Conservation (phyloP, 2,797 vertebrate genomes). For the Notoglanidium macrostoma region DNA sequence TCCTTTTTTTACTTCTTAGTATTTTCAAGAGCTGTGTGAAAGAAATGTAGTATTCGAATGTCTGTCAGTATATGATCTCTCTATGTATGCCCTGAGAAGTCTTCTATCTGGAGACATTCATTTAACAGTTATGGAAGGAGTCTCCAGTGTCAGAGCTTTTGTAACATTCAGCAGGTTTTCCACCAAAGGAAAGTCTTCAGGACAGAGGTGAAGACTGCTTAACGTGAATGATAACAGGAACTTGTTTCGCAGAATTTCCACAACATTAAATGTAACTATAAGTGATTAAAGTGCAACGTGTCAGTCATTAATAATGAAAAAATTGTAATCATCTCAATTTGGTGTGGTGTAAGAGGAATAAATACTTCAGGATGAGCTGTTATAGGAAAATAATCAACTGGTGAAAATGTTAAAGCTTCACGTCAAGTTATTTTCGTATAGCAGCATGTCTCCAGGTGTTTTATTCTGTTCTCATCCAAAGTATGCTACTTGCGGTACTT, state of each 20-base stretch:
- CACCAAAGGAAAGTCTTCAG: neutral
- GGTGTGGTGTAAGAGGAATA: neutral
- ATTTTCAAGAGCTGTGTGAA: neutral
- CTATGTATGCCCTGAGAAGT: neutral
- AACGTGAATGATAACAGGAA: neutral
- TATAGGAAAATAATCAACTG: neutral
- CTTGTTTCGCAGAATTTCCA: neutral
- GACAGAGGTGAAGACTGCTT: neutral
- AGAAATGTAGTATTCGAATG: neutral
- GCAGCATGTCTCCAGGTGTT: neutral
- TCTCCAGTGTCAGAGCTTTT: neutral
- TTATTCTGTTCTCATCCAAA: neutral
- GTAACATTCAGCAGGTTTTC: neutral
- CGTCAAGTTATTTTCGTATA: neutral
- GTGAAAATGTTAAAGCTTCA: neutral
- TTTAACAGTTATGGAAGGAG: neutral
- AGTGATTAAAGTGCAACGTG: neutral
- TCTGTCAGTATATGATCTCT: neutral
- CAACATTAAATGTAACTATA: neutral
- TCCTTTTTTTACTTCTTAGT: neutral
- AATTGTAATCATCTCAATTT: neutral
- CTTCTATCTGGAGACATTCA: neutral
- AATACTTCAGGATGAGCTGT: neutral
- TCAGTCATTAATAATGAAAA: neutral
- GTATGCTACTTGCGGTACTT: neutral